Percentiles rank a stretch among this genome's conserved stretches.
These are phyloP conservation scores for Rhynchotus rufescens DNA, from an alignment of 2,797 vertebrate species.

Conservation along the genomic window DNA sequence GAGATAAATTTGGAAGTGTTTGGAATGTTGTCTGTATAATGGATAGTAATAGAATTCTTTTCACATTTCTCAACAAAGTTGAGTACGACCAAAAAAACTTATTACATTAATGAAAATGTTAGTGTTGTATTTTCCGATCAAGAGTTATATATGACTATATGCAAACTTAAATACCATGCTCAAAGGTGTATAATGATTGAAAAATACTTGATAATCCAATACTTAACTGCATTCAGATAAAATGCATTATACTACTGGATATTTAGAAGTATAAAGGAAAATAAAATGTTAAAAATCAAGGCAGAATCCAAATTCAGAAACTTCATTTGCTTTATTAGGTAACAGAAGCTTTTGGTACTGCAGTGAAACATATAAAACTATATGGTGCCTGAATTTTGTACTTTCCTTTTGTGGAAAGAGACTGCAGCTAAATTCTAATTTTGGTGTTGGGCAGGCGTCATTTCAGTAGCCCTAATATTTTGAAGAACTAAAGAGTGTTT, in stretches of 20 bases:
- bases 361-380: not conserved
- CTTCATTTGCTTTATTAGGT: not conserved
- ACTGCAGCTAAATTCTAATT: not conserved
- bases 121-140: not conserved
- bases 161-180: too few relatives aligned
- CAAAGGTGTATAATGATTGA: not conserved
- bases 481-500: not conserved
- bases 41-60: not conserved
- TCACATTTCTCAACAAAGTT: not conserved
- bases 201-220: not conserved
- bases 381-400: not conserved
- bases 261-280: not conserved
- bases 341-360: not conserved
- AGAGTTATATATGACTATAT: not conserved
- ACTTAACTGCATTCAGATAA: not conserved
- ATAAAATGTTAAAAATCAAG: not conserved
- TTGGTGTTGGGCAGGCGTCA: not conserved
- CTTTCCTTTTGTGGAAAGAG: not conserved
- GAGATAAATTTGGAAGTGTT: not conserved
- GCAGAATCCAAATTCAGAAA: not conserved
- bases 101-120: not conserved
- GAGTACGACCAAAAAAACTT: not conserved
- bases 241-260: not conserved
- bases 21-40: not conserved
- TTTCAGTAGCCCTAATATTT: not conserved